phyloP scores from a whole-genome alignment of 2,888 invertebrate genomes.

The Eristalis pertinax region DNA sequence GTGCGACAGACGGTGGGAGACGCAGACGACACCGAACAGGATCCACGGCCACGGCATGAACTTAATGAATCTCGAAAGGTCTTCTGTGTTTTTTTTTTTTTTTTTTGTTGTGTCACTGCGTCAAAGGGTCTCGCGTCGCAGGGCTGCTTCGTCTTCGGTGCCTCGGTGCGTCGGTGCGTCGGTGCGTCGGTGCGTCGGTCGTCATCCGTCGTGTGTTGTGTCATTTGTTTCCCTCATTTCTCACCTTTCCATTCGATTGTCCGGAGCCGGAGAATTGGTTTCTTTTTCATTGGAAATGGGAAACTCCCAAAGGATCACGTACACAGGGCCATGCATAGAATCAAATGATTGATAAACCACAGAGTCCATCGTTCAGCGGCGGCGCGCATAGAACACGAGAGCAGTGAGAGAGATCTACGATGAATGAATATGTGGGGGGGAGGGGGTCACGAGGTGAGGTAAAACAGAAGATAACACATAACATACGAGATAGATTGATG shows the following conservation, averaged over 20 bases:
- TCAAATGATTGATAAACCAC: slow-evolving; percentile 58
- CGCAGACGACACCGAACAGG: background rate
- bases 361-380: background rate
- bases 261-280: background rate
- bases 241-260: slow-evolving; percentile 40
- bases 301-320: slow-evolving; percentile 43
- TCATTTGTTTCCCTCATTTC: slow-evolving; percentile 49
- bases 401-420: background rate
- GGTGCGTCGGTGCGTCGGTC: background rate
- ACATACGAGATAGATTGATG: slow-evolving; percentile 54
- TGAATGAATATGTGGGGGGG: background rate
- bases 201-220: background rate
- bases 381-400: background rate
- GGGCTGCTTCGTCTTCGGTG: no score
- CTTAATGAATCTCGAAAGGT: background rate
- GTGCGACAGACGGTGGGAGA: background rate
- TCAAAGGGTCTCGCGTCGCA: background rate
- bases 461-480: slow-evolving; percentile 1
- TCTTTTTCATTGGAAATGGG: background rate
- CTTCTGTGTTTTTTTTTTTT: background rate
- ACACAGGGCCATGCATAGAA: background rate
- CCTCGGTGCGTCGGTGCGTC: background rate
- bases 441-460: background rate
- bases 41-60: background rate
- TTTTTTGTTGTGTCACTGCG: background rate